phyloP scores from a whole-genome alignment of 2,888 invertebrate genomes.

The Eilema caniola region DNA sequence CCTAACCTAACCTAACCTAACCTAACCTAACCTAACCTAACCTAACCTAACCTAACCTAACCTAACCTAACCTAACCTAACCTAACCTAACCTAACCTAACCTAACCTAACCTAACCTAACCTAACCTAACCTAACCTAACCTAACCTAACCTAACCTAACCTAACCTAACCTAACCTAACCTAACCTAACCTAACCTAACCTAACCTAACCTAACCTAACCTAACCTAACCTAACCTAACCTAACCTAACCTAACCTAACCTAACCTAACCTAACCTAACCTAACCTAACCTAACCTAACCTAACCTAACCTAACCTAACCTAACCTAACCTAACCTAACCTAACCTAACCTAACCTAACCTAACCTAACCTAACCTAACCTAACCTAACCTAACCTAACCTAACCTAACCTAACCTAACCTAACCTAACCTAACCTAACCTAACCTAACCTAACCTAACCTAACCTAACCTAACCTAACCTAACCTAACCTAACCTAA shows the following conservation, averaged over 20 bases:
- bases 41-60: too few relatives aligned
- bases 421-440: conserved; percentile 25
- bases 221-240: conserved; percentile 31
- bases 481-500: conserved; percentile 14
- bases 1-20: too few relatives aligned
- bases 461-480: too few relatives aligned
- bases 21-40: too few relatives aligned
- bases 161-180: conserved; percentile 38
- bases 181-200: conserved; percentile 39
- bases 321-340: conserved; percentile 47
- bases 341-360: conserved; percentile 34
- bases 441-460: conserved; percentile 41
- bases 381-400: conserved; percentile 28
- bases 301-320: conserved; percentile 57
- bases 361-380: conserved; percentile 32
- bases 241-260: conserved; percentile 46
- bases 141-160: too few relatives aligned
- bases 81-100: too few relatives aligned
- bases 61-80: too few relatives aligned
- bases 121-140: too few relatives aligned
- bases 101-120: too few relatives aligned
- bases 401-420: conserved; percentile 25
- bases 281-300: conserved; percentile 52
- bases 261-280: conserved; percentile 53
- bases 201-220: conserved; percentile 39